These are phyloP conservation scores for Acromyrmex charruanus DNA, from an alignment of 1,140 invertebrate species.

Conservation along the genomic window DNA sequence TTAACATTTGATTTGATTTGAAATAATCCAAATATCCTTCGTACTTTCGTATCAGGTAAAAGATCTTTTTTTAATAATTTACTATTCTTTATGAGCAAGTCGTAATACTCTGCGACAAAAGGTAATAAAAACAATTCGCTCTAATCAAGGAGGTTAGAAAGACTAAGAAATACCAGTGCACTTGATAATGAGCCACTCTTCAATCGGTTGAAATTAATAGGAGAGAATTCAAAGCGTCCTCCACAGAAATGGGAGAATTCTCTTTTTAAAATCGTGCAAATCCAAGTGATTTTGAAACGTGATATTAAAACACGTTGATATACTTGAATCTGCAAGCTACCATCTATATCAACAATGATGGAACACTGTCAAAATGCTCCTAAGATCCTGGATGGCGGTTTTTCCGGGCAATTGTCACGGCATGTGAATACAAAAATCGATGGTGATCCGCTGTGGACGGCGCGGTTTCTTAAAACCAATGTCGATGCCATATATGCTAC, in stretches of 20 bases:
- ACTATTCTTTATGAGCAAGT: not conserved
- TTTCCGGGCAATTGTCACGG: conserved; percentile 91
- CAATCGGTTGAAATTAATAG: not conserved
- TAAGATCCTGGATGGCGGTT: conserved; percentile 92
- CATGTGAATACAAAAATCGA: conserved; percentile 90
- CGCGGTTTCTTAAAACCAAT: conserved; percentile 91
- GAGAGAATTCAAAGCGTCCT: not conserved
- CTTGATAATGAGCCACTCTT: no score
- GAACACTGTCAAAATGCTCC: conserved; percentile 72
- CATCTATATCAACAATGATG: not conserved
- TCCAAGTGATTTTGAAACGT: not conserved
- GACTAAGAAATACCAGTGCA: not conserved
- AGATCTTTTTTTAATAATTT: not conserved
- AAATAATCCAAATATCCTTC: not conserved
- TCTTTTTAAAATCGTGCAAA: no score
- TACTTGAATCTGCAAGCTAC: not conserved
- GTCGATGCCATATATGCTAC: conserved; percentile 91
- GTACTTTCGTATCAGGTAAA: not conserved
- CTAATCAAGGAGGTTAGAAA: not conserved
- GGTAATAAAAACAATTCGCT: not conserved
- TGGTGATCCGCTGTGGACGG: conserved; percentile 93
- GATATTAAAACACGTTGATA: not conserved
- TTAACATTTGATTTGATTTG: not conserved
- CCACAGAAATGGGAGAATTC: no score
- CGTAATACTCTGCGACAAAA: not conserved